Conservation (phyloP, 2,888 invertebrate species). For the Plusia festucae region DNA sequence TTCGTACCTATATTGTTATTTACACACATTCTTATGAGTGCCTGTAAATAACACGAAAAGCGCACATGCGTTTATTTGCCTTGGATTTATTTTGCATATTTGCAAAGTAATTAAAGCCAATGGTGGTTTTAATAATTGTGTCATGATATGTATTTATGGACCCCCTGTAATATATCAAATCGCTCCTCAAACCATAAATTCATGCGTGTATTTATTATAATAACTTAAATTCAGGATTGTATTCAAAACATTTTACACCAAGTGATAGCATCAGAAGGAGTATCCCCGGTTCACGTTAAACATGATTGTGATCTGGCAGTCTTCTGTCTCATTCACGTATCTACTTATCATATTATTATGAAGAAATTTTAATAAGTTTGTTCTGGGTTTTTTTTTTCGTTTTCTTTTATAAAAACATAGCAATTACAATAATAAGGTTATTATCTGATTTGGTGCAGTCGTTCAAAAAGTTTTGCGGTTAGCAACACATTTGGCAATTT, state of each 20-base stretch:
- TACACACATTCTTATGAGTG: slow-evolving; percentile 77
- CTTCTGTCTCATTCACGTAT: no score
- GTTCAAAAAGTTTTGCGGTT: no score
- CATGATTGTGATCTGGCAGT: no score
- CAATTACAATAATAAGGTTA: no score
- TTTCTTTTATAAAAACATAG: no score
- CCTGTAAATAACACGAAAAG: slow-evolving; percentile 73
- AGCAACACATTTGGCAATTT: no score
- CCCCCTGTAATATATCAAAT: slow-evolving; percentile 29
- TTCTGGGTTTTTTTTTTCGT: no score
- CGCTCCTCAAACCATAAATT: slow-evolving; percentile 5
- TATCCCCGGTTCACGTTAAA: no score
- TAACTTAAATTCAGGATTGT: slow-evolving; percentile 13
- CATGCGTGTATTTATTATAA: slow-evolving; percentile 21
- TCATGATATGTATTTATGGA: slow-evolving; percentile 22
- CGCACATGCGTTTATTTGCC: slow-evolving; percentile 67
- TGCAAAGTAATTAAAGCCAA: slow-evolving; percentile 62
- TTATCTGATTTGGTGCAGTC: no score
- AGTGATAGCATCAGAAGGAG: not conserved
- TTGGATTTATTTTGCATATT: slow-evolving; percentile 73
- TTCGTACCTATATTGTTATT: slow-evolving; percentile 78
- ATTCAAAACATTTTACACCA: slow-evolving; percentile 13
- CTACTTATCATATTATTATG: no score
- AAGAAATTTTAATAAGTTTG: no score
- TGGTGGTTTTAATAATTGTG: slow-evolving; percentile 50